Base-by-base conservation (phyloP, 2,113 vertebrate genomes). In the Nerophis lumbriciformis region DNA sequence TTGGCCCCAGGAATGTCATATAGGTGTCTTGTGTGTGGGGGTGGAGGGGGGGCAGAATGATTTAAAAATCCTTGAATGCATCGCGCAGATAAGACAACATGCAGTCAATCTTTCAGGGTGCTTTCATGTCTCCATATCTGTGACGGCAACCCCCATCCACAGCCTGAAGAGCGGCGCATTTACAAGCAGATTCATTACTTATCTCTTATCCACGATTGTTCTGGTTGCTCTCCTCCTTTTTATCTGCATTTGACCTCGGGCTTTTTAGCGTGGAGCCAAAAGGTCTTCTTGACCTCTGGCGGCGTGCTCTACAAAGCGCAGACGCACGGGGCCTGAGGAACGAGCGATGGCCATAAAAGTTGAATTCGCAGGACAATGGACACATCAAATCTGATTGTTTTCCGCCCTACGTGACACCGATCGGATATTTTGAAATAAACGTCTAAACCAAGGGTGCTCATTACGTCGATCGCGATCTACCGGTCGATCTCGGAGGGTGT, bases 201-300 rank as follows among this genome's bases (percentile, higher is more conserved):
- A 80, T 80, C 76, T 77, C 60, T 82, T 75, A 81, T 78, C 76
- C 75, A 9, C 56, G 66, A 37, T 68, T 60, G 58, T 45, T 54
- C 68, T 71, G 65, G 39, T 6, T 60, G 54, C 55, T 66, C 65
- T 72, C 57, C 75, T 63, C 68, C 48, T 60, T 73, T 82, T 85
- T 80, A 85, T 84, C 80, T 72, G 67, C 45, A 53, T 74, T 71
- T 81, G 79, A 85, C 83, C 82, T 74, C 48, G 21, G 64, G 79
- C 52, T 73, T 68, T 38, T 64, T 19, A 71, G 50, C 63, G 0
- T 14, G 61, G 69, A 57, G 63, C 76, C 71, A 80, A 79, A 28
- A 75, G 80, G 42, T 84, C 72, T 48, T 68, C 53, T 72, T 88
- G 85, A 87, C 83, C 85, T 83, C 71, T 76, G 80, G 73, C 66